Evolutionary conservation across 2,113 vertebrate genomes (phyloP).

Genomic region (Hystrix brachyura): DNA sequence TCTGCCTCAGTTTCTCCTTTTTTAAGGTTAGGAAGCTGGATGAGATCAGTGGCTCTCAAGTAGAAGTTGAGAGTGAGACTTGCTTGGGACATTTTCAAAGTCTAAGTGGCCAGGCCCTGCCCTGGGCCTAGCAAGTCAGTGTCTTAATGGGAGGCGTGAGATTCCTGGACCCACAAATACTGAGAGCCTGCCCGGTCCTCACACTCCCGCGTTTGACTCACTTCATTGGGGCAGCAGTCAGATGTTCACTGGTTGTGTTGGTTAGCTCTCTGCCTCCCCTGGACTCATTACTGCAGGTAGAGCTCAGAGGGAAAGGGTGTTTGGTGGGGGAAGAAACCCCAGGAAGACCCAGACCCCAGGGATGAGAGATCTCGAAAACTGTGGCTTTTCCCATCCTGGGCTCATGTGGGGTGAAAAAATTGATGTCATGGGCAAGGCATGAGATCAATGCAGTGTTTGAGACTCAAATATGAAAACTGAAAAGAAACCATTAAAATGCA

Average conservation of each 20-base stretch:
- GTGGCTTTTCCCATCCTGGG: neutral
- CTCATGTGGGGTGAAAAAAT: neutral
- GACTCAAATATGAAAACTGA: neutral
- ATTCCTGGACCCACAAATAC: too few species aligned
- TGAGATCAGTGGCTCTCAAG: neutral
- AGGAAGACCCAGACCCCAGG: too few species aligned
- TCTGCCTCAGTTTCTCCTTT: neutral
- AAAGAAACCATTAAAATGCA: neutral
- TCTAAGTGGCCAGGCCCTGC: neutral
- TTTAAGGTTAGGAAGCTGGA: neutral
- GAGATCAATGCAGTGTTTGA: neutral
- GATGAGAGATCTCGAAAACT: neutral
- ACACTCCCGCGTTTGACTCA: fast-evolving
- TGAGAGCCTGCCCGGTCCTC: neutral
- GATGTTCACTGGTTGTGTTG: too few species aligned
- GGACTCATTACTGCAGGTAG: neutral
- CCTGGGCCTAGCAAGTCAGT: neutral
- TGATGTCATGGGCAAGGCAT: too few species aligned
- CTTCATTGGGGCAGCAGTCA: neutral
- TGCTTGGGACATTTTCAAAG: neutral
- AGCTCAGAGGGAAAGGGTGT: neutral
- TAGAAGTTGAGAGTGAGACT: neutral
- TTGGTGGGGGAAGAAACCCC: neutral
- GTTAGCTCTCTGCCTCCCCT: neutral
- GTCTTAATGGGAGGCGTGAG: neutral